Evolutionary conservation across 2,113 vertebrate genomes (phyloP).

Genomic region (Pseudorasbora parva): DNA sequence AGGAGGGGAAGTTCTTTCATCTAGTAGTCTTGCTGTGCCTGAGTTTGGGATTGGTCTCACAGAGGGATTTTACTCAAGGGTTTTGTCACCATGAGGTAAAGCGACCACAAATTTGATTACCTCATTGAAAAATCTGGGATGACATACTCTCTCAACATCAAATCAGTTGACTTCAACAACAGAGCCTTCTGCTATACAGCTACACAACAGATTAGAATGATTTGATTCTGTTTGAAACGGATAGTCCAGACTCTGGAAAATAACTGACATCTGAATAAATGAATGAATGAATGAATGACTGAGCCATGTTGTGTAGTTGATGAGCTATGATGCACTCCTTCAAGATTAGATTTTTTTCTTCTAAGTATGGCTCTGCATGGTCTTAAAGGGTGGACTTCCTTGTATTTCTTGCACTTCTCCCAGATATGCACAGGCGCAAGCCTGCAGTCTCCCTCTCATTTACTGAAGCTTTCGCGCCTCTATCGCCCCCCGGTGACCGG

Average conservation of each 20-base stretch:
- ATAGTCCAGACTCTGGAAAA: not conserved
- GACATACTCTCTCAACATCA: not conserved
- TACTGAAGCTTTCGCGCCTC: too few relatives aligned
- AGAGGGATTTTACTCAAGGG: constrained; percentile 9
- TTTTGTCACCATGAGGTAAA: constrained; percentile 22
- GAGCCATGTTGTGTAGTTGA: not conserved
- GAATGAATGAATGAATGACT: too few relatives aligned
- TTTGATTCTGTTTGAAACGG: not conserved
- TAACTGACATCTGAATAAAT: not conserved
- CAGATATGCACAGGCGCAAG: too few relatives aligned
- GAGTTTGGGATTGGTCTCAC: constrained; percentile 2
- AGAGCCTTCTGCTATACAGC: not conserved
- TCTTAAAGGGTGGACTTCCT: too few relatives aligned
- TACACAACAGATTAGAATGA: not conserved
- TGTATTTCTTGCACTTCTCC: too few relatives aligned
- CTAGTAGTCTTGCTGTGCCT: constrained; percentile 26
- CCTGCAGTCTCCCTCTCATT: too few relatives aligned
- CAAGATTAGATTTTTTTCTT: too few relatives aligned
- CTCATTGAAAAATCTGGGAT: constrained; percentile 2
- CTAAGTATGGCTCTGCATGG: too few relatives aligned
- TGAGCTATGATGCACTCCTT: too few relatives aligned
- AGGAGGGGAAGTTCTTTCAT: constrained; percentile 41
- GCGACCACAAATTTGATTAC: constrained; percentile 10
- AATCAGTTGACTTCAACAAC: not conserved
- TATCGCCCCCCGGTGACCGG: too few relatives aligned